Percentiles rank a stretch among this genome's conserved stretches.
phyloP scores from a whole-genome alignment of 64 coral and sea anemone genomes.

The Dendronephthya gigantea region DNA sequence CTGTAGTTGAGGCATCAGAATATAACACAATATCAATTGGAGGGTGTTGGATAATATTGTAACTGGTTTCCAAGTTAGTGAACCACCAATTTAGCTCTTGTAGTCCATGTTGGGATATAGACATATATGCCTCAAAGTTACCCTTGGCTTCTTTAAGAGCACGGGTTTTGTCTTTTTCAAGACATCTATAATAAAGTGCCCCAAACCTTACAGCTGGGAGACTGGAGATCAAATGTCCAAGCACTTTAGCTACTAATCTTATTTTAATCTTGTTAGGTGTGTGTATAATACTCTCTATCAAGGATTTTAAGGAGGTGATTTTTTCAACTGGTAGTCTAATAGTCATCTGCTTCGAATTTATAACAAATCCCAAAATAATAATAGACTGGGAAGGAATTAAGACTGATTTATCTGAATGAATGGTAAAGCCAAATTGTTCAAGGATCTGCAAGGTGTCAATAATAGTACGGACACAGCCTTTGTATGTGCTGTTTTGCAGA shows the following conservation, averaged over 20 bases:
- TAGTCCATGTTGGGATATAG: background rate
- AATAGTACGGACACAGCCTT: background rate
- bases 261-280: background rate
- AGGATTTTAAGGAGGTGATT: background rate
- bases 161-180: conserved; percentile 33
- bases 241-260: conserved; percentile 20
- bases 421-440: background rate
- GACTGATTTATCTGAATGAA: background rate
- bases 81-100: background rate
- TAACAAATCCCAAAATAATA: background rate
- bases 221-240: conserved; percentile 28
- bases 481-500: background rate
- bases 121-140: conserved; percentile 19
- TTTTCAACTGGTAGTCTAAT: background rate
- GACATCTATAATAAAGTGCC: conserved; percentile 11
- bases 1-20: conserved; percentile 43
- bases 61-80: background rate
- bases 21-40: background rate
- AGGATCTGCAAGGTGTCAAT: background rate
- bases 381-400: background rate
- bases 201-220: conserved; percentile 20
- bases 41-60: background rate
- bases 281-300: too few relatives aligned
- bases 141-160: conserved; percentile 3
- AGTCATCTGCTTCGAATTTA: background rate